These are phyloP conservation scores for Bombus huntii DNA, from an alignment of 1,140 invertebrate species.

Conservation along the genomic window DNA sequence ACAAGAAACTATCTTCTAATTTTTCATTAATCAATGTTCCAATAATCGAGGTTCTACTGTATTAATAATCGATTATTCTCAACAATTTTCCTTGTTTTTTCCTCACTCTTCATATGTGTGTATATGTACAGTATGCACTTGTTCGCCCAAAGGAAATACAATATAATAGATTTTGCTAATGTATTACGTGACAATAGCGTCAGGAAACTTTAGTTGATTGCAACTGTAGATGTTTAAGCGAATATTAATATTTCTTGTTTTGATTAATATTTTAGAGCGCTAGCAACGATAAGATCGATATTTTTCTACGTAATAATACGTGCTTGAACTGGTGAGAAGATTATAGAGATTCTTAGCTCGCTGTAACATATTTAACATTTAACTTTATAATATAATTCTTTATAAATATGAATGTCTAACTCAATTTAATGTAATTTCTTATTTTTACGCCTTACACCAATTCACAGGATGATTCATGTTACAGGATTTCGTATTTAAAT, in stretches of 20 bases:
- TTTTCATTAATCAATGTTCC: no score
- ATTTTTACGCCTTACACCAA: not conserved
- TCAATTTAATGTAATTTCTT: not conserved
- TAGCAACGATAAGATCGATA: constrained; percentile 5
- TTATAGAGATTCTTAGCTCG: constrained; percentile 8
- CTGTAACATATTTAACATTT: constrained; percentile 33
- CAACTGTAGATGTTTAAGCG: not conserved
- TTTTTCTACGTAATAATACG: constrained; percentile 26
- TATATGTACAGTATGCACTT: no score
- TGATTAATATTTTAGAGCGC: not conserved
- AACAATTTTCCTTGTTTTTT: not conserved
- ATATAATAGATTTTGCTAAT: not conserved
- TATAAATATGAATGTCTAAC: constrained; percentile 5
- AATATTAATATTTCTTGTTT: not conserved
- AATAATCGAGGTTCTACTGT: no score
- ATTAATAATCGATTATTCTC: not conserved
- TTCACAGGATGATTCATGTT: not conserved
- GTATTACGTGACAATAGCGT: not conserved
- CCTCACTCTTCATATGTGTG: not conserved
- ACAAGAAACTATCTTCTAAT: no score
- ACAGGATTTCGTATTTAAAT: not conserved
- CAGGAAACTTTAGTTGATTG: not conserved
- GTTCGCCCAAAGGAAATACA: not conserved
- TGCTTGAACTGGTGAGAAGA: not conserved
- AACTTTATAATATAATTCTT: constrained; percentile 21